Evolutionary conservation across 1,140 invertebrate genomes (phyloP).

Genomic region (Drosophila bocqueti): DNA sequence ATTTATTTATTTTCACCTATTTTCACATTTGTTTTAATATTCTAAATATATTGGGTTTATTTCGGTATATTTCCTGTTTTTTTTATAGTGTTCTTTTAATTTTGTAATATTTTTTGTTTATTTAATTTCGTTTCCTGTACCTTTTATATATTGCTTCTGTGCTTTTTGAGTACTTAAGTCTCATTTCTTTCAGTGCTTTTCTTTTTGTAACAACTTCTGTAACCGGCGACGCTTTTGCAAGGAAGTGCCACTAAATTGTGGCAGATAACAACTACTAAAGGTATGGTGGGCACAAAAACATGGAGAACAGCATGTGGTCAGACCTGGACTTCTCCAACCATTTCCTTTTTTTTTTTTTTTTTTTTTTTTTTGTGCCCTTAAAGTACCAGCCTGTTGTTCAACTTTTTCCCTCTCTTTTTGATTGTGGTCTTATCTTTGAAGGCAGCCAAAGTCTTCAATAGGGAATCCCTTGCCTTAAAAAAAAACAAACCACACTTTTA

Average conservation of each 20-base stretch:
- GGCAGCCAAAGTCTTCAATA: slow-evolving; percentile 34
- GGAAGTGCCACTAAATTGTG: slow-evolving; percentile 81
- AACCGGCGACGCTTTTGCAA: slow-evolving; percentile 75
- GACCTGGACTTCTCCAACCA: slow-evolving; percentile 16
- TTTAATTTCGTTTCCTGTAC: no score
- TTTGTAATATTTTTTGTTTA: not conserved
- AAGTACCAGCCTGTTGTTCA: slow-evolving; percentile 59
- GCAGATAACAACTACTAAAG: slow-evolving; percentile 70
- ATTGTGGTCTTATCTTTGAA: slow-evolving; percentile 40
- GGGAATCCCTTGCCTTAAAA: not conserved
- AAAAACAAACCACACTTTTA: slow-evolving; percentile 9
- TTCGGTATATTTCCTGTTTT: not conserved
- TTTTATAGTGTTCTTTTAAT: no score
- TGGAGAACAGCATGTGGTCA: slow-evolving; percentile 68
- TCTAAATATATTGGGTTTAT: not conserved
- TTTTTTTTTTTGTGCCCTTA: slow-evolving; percentile 18
- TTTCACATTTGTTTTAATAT: not conserved
- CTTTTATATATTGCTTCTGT: not conserved
- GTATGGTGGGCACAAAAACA: slow-evolving; percentile 28
- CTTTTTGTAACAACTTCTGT: slow-evolving; percentile 38
- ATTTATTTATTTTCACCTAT: not conserved
- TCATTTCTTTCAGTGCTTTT: not conserved
- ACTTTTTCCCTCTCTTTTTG: slow-evolving; percentile 23
- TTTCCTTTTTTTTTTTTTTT: slow-evolving; percentile 1
- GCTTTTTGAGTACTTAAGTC: not conserved